These are phyloP conservation scores for Acleris sparsana DNA, from an alignment of 2,888 invertebrate genomes.

Conservation along the genomic window DNA sequence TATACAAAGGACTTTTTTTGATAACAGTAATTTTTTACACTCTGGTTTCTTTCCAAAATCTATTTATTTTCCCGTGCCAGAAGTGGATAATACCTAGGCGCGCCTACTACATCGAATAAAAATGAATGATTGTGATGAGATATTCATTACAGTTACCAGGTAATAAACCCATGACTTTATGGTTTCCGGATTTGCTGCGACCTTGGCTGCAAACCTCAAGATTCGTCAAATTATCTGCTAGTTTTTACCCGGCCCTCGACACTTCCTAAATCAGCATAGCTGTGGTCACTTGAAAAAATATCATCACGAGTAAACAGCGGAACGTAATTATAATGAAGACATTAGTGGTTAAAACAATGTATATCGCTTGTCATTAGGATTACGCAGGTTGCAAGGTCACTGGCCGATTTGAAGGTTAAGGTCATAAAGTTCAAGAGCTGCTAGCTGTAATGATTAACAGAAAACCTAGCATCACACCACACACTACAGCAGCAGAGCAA, in stretches of 20 bases:
- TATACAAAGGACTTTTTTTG: too few relatives aligned
- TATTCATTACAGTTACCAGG: too few relatives aligned
- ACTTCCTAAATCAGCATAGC: slow-evolving; percentile 31
- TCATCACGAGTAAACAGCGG: slow-evolving; percentile 41
- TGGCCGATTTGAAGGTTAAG: slow-evolving; percentile 22
- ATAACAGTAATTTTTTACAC: too few relatives aligned
- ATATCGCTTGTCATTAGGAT: slow-evolving; percentile 28
- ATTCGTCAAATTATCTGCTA: slow-evolving; percentile 29
- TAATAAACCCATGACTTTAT: neutral
- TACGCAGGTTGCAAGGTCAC: slow-evolving; percentile 14
- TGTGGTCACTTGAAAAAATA: slow-evolving; percentile 41
- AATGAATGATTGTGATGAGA: too few relatives aligned
- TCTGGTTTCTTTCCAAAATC: too few relatives aligned
- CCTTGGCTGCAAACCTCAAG: slow-evolving; percentile 26
- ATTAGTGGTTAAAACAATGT: slow-evolving; percentile 39
- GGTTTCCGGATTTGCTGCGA: slow-evolving; percentile 17
- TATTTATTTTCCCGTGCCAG: too few relatives aligned
- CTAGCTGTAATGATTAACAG: too few relatives aligned
- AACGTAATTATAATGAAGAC: slow-evolving; percentile 41
- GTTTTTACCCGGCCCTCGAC: slow-evolving; percentile 32
- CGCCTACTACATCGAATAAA: too few relatives aligned
- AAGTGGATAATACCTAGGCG: too few relatives aligned
- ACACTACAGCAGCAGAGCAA: too few relatives aligned
- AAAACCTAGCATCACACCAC: too few relatives aligned
- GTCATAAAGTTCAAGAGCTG: neutral